Evolutionary conservation across 2,113 vertebrate species (phyloP), one percentile per base, ranked within the genome.

Genomic region (Patagioenas fasciata): DNA sequence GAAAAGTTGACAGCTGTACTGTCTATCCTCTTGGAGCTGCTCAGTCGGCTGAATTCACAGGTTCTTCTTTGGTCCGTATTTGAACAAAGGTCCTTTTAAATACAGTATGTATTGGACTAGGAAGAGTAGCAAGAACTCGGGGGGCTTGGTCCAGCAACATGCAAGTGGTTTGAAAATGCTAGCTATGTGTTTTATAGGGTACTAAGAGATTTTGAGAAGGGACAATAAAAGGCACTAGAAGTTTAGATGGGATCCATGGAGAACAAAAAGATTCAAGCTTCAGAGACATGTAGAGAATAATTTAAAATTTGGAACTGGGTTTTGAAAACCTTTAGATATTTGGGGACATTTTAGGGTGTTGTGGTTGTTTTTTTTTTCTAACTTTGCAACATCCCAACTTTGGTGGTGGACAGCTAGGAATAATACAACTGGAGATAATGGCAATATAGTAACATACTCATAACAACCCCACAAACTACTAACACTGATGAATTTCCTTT

Each of bases 11-110:
- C 53, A 74, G 61, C 34, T 67, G 20, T 74, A 61, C 51, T 78
- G 20, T 29, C 72, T 79, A 11, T 29, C 34, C 3, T 13, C 51
- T 77, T 18, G 38, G 61, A 74, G 18, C 25, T 83, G 26, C 60
- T 80, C 0, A 0, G 9, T 65, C 21, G 18, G 34, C 14, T 62
- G 19, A 71, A 67, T 67, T 67, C 2, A 1, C 38, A 84, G 48
- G 8, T 87, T 31, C 48, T 16, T 32, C 24, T 61, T 84, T 36
- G 2, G 47, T 44, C 18, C 3, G 2, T 60, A 8, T 73, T 91
- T 61, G 69, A 71, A n/a, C 23, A 95, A 80, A 78, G 5, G 6
- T 89, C 15, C 65, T 48, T 57, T 71, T 48, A 58, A 81, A 65
- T 19, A 56, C 5, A 51, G 13, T 6, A 2, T 18, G 1, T 73